Evolutionary conservation across 2,888 invertebrate species (phyloP), one percentile per base, ranked within the genome.

Genomic region (Steromphala cineraria): DNA sequence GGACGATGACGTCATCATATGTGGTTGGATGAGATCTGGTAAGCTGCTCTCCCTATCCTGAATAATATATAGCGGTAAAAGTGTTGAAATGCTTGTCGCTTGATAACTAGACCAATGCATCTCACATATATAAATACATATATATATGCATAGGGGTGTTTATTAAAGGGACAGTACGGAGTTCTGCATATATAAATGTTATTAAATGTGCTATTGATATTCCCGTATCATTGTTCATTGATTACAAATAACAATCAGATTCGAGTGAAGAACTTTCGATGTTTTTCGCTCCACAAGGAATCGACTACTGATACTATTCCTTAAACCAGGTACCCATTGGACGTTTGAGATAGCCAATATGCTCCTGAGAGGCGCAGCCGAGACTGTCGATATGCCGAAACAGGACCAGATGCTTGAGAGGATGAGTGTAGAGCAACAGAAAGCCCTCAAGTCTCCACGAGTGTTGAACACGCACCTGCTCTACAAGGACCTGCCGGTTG

Each of bases 1-100:
- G 19, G 71, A 71, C 36, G 71, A 40, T 31, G 71, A 71, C 40
- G 71, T 71, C 71, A 36, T 71, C n/a, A 31, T 71, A 2, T 71
- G 71, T 71, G 71, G 71, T 36, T 71, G 40, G 31, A 31, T 40
- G 36, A 31, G 71, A 19, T 71, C 71, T 36, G 71, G 71, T 71
- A 19, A 4, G 71, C 0, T 8, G 46, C 13, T 13, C 5, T 46
- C 1, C 10, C 13, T 46, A 46, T 10, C 13, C 3, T 36, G 4
- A 36, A 3, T 36, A 8, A 36, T 36, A 36, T n/a, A n/a, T n/a
- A n/a, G n/a, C n/a, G n/a, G n/a, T n/a, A n/a, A n/a, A n/a, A n/a
- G n/a, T n/a, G n/a, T n/a, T n/a, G n/a, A n/a, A n/a, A n/a, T n/a
- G n/a, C n/a, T n/a, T n/a, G n/a, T n/a, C n/a, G n/a, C n/a, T 36